Conservation (phyloP, 2,888 invertebrate genomes). For the Noctua comes region DNA sequence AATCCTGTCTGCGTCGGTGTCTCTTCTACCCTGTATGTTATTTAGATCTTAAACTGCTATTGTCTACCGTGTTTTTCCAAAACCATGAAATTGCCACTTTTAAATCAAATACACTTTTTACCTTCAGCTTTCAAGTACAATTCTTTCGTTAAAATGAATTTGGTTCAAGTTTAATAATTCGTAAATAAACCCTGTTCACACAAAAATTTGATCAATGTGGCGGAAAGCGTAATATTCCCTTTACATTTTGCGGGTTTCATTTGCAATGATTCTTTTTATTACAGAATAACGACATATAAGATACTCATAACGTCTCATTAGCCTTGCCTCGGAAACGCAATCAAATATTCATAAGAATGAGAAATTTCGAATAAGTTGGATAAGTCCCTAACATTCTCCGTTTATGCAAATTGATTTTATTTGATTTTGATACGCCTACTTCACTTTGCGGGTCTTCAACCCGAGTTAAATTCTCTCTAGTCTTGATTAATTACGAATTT, state of each 20-base stretch:
- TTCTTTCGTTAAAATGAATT: slow-evolving; percentile 21
- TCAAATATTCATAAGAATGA: slow-evolving; percentile 58
- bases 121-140: slow-evolving; percentile 15
- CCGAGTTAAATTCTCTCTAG: slow-evolving; percentile 23
- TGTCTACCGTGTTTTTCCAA: not conserved
- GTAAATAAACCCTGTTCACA: slow-evolving; percentile 29
- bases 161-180: slow-evolving; percentile 28
- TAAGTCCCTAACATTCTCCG: slow-evolving; percentile 23
- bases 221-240: slow-evolving; percentile 12
- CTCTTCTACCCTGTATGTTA: not conserved
- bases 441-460: slow-evolving; percentile 21
- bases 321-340: slow-evolving; percentile 38
- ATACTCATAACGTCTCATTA: slow-evolving; percentile 52
- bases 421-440: slow-evolving; percentile 32
- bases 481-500: slow-evolving; percentile 27
- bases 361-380: slow-evolving; percentile 44
- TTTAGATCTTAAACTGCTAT: not conserved
- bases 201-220: slow-evolving; percentile 16
- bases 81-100: slow-evolving; percentile 9
- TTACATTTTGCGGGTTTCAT: slow-evolving; percentile 23
- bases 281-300: slow-evolving; percentile 31
- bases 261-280: slow-evolving; percentile 38
- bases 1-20: no score
- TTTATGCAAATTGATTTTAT: slow-evolving; percentile 52
- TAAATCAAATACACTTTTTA: not conserved